Conservation (phyloP, 2,113 vertebrate species). For the Atrichornis clamosus region DNA sequence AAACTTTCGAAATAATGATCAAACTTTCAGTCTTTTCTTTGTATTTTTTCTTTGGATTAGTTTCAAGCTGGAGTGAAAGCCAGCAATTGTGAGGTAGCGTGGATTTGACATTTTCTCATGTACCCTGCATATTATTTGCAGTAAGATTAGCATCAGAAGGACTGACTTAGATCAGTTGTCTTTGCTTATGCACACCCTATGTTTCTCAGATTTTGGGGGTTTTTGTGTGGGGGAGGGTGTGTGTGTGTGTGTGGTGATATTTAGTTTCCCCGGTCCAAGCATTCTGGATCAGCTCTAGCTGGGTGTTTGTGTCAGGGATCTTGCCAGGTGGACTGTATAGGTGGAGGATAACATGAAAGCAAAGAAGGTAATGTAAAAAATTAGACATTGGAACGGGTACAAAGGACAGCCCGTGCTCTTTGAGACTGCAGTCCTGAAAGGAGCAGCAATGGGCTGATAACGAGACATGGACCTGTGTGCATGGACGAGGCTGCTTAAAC, state of each 20-base stretch:
- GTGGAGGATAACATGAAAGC: slow-evolving; percentile 17
- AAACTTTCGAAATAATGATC: not conserved
- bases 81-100: slow-evolving; percentile 4
- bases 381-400: not conserved
- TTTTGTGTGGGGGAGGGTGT: not conserved
- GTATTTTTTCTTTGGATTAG: slow-evolving; percentile 37
- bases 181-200: not conserved
- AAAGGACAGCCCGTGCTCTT: not conserved
- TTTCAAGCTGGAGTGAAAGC: slow-evolving; percentile 45
- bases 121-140: slow-evolving; percentile 47
- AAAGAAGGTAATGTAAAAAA: not conserved
- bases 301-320: not conserved
- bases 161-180: slow-evolving; percentile 35
- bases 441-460: not conserved
- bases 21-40: not conserved
- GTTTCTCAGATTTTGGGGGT: not conserved
- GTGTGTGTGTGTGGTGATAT: not conserved
- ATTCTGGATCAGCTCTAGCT: not conserved
- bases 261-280: not conserved
- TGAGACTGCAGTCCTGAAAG: not conserved
- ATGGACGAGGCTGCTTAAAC: not conserved
- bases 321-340: not conserved
- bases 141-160: slow-evolving; percentile 52
- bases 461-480: not conserved
- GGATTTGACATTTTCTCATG: slow-evolving; percentile 51